phyloP scores from a whole-genome alignment of 2,888 invertebrate genomes.

The Spodoptera exigua region DNA sequence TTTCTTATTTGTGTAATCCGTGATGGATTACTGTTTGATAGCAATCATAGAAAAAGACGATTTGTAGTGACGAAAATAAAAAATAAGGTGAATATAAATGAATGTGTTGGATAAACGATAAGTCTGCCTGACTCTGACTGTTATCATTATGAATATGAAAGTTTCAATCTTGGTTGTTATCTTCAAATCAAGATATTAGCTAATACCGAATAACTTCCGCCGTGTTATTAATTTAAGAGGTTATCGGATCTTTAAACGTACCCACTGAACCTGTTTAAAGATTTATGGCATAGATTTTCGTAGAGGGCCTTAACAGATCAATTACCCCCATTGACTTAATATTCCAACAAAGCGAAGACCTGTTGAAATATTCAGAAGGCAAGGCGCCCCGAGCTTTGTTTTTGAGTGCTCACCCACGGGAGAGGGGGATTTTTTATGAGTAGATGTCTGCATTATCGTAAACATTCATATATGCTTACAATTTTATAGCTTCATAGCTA shows the following conservation, averaged over 20 bases:
- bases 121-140: too few species aligned
- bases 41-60: too few species aligned
- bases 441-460: slow-evolving; percentile 82
- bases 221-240: slow-evolving; percentile 52
- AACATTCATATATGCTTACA: slow-evolving; percentile 75
- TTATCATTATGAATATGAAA: too few species aligned
- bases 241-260: slow-evolving; percentile 51
- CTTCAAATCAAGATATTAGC: not conserved
- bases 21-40: too few species aligned
- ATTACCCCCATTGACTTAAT: slow-evolving; percentile 89
- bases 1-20: too few species aligned
- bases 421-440: slow-evolving; percentile 82
- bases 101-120: not conserved
- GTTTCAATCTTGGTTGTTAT: too few species aligned
- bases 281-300: slow-evolving; percentile 75
- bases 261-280: slow-evolving; percentile 68
- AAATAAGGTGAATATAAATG: too few species aligned
- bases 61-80: too few species aligned
- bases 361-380: slow-evolving; percentile 86
- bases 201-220: slow-evolving; percentile 20
- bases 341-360: slow-evolving; percentile 85
- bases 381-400: slow-evolving; percentile 82
- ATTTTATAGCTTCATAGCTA: slow-evolving; percentile 29
- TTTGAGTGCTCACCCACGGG: slow-evolving; percentile 82
- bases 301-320: slow-evolving; percentile 81